Conservation (phyloP, 2,888 invertebrate species). For the Sympetrum striolatum region DNA sequence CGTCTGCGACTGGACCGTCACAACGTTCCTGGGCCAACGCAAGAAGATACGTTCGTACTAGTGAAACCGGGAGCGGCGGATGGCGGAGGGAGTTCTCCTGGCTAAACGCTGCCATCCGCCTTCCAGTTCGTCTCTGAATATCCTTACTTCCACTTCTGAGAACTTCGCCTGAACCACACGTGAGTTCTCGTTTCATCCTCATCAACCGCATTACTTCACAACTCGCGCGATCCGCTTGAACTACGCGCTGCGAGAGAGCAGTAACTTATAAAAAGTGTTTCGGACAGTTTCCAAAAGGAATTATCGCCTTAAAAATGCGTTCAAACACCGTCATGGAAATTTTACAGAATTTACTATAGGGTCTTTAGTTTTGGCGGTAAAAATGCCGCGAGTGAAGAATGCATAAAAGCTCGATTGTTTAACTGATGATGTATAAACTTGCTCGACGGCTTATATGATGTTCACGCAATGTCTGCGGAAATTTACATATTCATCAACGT, state of each 20-base stretch:
- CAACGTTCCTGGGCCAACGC: background rate
- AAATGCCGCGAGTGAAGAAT: background rate
- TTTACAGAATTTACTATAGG: background rate
- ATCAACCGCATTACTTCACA: background rate
- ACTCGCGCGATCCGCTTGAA: background rate
- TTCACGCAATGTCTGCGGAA: too few species aligned
- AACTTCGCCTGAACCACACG: background rate
- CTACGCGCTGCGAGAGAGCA: background rate
- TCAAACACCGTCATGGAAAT: background rate
- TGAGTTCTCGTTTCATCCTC: background rate
- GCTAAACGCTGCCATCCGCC: slow-evolving; percentile 11
- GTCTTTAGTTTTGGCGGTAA: background rate
- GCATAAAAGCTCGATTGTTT: too few species aligned
- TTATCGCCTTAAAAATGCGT: background rate
- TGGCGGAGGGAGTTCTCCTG: slow-evolving; percentile 4
- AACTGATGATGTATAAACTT: too few species aligned
- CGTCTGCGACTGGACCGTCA: background rate
- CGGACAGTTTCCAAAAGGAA: background rate
- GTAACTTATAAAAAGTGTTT: background rate
- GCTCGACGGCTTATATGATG: too few species aligned
- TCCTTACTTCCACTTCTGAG: background rate
- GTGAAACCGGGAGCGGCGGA: slow-evolving; percentile 8
- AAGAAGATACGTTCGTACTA: background rate
- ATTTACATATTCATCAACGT: too few species aligned
- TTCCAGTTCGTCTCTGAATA: background rate